phyloP scores from a whole-genome alignment of 2,113 vertebrate species.

The Trichomycterus rosablanca region DNA sequence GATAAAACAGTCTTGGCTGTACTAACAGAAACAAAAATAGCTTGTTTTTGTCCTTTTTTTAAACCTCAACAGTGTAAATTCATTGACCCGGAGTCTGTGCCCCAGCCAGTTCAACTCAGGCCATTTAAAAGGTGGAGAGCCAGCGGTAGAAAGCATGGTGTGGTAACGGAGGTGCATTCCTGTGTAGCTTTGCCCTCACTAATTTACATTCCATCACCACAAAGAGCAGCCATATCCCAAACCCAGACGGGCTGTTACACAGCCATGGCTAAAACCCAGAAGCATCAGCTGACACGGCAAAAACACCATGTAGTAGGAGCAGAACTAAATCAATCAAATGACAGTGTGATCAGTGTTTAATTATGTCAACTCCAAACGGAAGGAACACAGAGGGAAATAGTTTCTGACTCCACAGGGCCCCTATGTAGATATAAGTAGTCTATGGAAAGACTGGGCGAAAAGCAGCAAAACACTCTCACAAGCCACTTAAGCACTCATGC shows the following conservation, averaged over 20 bases:
- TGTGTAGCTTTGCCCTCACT: conserved; percentile 36
- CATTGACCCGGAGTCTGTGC: conserved; percentile 22
- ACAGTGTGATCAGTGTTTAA: no score
- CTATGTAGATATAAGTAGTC: no score
- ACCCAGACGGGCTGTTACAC: conserved; percentile 18
- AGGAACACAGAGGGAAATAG: background rate
- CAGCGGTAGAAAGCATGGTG: conserved; percentile 22
- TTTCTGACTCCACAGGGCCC: background rate
- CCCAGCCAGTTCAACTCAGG: conserved; percentile 33
- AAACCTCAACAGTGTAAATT: conserved; percentile 12
- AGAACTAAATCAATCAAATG: background rate
- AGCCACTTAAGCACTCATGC: no score
- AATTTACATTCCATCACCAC: conserved; percentile 46
- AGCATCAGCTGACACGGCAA: no score
- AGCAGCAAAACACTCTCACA: no score
- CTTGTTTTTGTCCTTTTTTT: conserved; percentile 19
- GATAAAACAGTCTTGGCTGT: conserved; percentile 10
- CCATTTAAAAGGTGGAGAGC: conserved; percentile 17
- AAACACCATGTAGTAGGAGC: background rate
- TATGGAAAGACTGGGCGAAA: no score
- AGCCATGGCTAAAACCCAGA: conserved; percentile 19
- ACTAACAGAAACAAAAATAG: conserved; percentile 26
- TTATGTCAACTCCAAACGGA: no score
- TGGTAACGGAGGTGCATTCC: conserved; percentile 38
- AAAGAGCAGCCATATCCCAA: conserved; percentile 29